A percentile compares a stretch with the other conserved stretches of the same genome.
Conservation (phyloP, 2,888 invertebrate genomes). For the Protophormia terraenovae region DNA sequence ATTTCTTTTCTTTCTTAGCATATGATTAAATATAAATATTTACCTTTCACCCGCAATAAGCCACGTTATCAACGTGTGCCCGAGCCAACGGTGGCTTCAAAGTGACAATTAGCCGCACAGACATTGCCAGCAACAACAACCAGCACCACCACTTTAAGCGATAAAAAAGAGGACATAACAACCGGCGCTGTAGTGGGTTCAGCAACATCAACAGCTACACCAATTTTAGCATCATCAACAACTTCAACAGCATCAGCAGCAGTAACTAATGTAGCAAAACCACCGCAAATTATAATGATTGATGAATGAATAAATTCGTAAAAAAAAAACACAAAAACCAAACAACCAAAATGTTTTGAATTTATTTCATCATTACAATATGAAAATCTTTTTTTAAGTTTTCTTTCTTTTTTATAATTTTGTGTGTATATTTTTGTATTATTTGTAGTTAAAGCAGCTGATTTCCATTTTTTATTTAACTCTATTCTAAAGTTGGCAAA, state of each 20-base stretch:
- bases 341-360: constrained; percentile 40
- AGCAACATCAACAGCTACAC: constrained; percentile 70
- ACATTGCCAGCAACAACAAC: constrained; percentile 75
- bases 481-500: constrained; percentile 30
- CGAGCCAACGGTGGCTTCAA: constrained; percentile 75
- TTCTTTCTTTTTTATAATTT: constrained; percentile 38
- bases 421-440: constrained; percentile 24
- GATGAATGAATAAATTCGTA: constrained; percentile 73
- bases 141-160: constrained; percentile 64
- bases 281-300: constrained; percentile 80
- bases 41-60: constrained; percentile 99
- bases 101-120: constrained; percentile 83
- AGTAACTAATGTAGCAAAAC: constrained; percentile 74
- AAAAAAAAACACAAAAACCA: constrained; percentile 62
- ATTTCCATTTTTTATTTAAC: constrained; percentile 1
- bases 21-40: constrained; percentile 99
- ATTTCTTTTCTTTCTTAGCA: constrained; percentile 86
- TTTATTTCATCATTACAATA: constrained; percentile 11
- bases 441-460: background rate
- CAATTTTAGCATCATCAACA: constrained; percentile 72
- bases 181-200: constrained; percentile 67
- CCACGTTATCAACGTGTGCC: constrained; percentile 91
- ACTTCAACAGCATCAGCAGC: constrained; percentile 65
- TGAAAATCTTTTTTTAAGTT: background rate
- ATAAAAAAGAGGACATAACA: constrained; percentile 68